Evolutionary conservation across 2,888 invertebrate genomes (phyloP), one percentile per base, ranked within the genome.

Genomic region (Scaptomyza flava): DNA sequence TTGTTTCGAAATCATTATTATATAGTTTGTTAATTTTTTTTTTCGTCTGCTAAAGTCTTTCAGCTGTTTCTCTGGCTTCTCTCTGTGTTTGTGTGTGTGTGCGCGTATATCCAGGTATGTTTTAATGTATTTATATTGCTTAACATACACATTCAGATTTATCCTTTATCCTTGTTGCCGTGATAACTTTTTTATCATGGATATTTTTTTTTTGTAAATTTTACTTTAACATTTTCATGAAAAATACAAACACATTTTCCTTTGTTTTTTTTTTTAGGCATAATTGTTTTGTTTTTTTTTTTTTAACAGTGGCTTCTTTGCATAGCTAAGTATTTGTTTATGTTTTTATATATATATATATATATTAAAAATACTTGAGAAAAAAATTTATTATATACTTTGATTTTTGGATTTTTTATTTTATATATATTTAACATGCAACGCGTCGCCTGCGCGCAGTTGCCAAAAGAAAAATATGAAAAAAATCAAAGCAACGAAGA

Each of bases 361-460:
- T 50, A 23, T 20, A 70, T 66, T 68, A 74, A 77, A 72, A 74
- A 61, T 77, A 74, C 62, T 47, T 59, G 72, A 58, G 60, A 75
- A 77, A 68, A 75, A 70, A 74, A 77, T 56, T 53, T 48, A 54
- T 61, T 72, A 64, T 75, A 68, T 68, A 51, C 27, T 52, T 58
- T 45, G 31, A 50, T 65, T 70, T 33, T 46, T 45, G 7, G 5
- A 0, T 33, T 17, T 17, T 41, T 7, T 38, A 43, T 41, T 17
- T 17, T 20, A 46, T 41, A 14, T 46, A 7, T 12, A 30, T 47
- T 54, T 36, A 60, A 65, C 43, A 61, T 65, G 60, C 64, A 77
- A 58, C 61, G 65, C 73, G 62, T 61, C 78, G 73, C 77, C 77
- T 68, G 75, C 75, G 77, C 77, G 74, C 78, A 73, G 58, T 61